A percentile compares a stretch with the other conserved stretches of the same genome.
Evolutionary conservation across 1,140 invertebrate species (phyloP).

Genomic region (Hycleus phaleratus): DNA sequence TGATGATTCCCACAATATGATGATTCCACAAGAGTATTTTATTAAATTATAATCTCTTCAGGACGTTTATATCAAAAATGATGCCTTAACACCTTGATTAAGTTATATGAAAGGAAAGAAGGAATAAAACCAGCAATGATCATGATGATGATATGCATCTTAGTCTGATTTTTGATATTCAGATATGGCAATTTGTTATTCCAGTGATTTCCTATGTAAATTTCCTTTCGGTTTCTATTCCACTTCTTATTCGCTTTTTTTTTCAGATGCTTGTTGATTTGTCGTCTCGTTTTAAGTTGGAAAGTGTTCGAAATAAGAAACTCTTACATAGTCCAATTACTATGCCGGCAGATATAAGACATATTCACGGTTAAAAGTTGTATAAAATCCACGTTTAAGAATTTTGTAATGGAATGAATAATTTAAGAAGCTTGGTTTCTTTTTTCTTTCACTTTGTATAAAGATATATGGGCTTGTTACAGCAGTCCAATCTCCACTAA

Average conservation of each 20-base stretch:
- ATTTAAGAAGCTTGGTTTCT: constrained; percentile 21
- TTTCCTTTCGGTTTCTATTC: not conserved
- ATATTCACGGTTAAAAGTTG: constrained; percentile 18
- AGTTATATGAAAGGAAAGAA: too few relatives aligned
- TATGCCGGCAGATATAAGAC: constrained; percentile 12
- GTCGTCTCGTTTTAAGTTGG: not conserved
- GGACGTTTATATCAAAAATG: too few relatives aligned
- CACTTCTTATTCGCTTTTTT: too few relatives aligned
- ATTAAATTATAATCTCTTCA: too few relatives aligned
- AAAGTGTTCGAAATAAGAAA: constrained; percentile 13
- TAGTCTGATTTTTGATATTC: too few relatives aligned
- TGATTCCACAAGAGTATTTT: too few relatives aligned
- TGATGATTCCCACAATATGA: too few relatives aligned
- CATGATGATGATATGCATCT: too few relatives aligned
- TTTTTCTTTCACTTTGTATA: too few relatives aligned
- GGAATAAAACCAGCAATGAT: too few relatives aligned
- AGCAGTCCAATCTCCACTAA: not conserved
- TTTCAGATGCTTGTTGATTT: constrained; percentile 1
- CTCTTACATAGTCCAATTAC: constrained; percentile 7
- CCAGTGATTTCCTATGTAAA: constrained; percentile 8
- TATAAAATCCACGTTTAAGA: constrained; percentile 28
- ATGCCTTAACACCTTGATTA: too few relatives aligned
- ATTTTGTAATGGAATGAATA: constrained; percentile 30
- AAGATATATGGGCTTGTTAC: constrained; percentile 25
- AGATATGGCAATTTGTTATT: constrained; percentile 6